A percentile compares a stretch with the other conserved stretches of the same genome.
These are phyloP conservation scores for Agrenia bidenticulata DNA, from an alignment of 2,888 invertebrate genomes.

Conservation along the genomic window DNA sequence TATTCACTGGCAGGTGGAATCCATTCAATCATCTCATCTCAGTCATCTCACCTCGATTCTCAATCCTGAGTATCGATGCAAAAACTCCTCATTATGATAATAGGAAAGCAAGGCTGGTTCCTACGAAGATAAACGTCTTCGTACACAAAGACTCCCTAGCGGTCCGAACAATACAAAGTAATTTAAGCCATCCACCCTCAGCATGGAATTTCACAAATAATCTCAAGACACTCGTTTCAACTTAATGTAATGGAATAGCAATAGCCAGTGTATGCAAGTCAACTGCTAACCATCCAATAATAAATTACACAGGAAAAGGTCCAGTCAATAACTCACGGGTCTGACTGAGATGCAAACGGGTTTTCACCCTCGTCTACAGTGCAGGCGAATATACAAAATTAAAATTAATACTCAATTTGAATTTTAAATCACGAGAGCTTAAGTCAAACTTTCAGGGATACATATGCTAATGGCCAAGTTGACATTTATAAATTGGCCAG, in stretches of 20 bases:
- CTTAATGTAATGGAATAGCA: too few relatives aligned
- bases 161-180: slow-evolving; percentile 13
- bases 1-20: background rate
- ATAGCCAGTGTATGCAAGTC: too few relatives aligned
- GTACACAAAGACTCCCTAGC: slow-evolving; percentile 8
- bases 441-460: background rate
- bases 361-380: background rate
- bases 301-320: slow-evolving; percentile 10
- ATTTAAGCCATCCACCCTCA: slow-evolving; percentile 16
- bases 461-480: slow-evolving; percentile 12
- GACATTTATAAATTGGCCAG: slow-evolving; percentile 18
- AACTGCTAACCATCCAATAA: slow-evolving; percentile 5
- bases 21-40: slow-evolving; percentile 8
- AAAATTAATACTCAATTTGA: background rate
- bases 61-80: background rate
- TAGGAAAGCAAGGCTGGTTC: background rate
- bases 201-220: slow-evolving; percentile 14
- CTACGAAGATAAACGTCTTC: background rate
- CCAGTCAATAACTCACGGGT: slow-evolving; percentile 18
- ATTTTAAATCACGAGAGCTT: slow-evolving; percentile 10
- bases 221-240: background rate
- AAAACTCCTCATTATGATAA: slow-evolving; percentile 9
- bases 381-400: background rate
- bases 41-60: background rate
- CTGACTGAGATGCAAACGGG: too few relatives aligned